Evolutionary conservation across 2,888 invertebrate genomes (phyloP).

Genomic region (Penaeus monodon): DNA sequence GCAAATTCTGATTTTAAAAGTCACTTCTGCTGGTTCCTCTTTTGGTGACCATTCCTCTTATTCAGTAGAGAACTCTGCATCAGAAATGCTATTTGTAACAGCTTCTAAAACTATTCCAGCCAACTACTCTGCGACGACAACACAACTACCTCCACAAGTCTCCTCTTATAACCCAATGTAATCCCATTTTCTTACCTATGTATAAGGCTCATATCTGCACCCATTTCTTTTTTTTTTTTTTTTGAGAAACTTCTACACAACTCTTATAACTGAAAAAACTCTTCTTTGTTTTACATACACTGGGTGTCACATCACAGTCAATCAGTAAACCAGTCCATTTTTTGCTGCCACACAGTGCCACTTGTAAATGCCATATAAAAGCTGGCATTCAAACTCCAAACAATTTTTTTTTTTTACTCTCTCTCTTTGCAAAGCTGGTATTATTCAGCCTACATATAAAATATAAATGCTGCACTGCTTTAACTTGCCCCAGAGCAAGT

Average conservation of each 20-base stretch:
- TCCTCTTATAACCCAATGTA: no score
- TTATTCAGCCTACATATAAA: neutral
- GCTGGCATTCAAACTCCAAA: constrained; percentile 10
- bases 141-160: constrained; percentile 3
- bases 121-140: constrained; percentile 2
- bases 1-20: constrained; percentile 3
- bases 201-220: neutral
- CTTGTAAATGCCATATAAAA: neutral
- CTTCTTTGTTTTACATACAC: neutral
- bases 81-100: constrained; percentile 13
- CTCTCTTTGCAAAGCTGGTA: no score
- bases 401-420: no score
- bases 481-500: constrained; percentile 4
- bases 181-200: no score
- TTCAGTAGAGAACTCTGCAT: constrained; percentile 8
- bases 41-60: neutral
- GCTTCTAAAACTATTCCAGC: constrained; percentile 24
- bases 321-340: neutral
- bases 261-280: neutral
- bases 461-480: constrained; percentile 43
- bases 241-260: neutral
- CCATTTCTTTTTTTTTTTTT: neutral
- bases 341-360: constrained; percentile 26
- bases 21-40: constrained; percentile 12
- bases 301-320: constrained; percentile 14